A percentile compares a stretch with the other conserved stretches of the same genome.
Evolutionary conservation across 2,797 vertebrate species (phyloP).

Genomic region (Potorous gilbertii): DNA sequence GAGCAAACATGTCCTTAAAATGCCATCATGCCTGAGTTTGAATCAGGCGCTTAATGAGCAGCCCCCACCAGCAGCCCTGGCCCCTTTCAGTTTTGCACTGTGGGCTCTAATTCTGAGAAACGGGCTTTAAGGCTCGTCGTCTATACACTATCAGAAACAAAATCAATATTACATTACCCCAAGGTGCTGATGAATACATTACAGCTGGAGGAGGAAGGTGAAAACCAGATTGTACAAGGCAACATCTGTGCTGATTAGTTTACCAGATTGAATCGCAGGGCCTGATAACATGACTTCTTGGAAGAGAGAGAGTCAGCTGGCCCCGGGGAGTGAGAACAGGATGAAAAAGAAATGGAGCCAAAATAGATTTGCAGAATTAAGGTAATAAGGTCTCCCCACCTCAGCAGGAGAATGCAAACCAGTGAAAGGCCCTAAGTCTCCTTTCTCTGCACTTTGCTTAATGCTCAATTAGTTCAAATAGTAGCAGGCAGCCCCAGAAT

Average conservation of each 20-base stretch:
- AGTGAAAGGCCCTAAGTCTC: background rate
- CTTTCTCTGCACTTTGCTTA: background rate
- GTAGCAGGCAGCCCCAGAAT: background rate
- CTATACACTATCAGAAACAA: conserved; percentile 29
- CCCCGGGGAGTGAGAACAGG: background rate
- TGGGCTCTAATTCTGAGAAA: conserved; percentile 50
- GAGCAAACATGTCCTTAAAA: conserved; percentile 30
- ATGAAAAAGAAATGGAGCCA: conserved; percentile 20
- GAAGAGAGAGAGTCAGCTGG: conserved; percentile 33
- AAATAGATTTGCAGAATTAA: conserved; percentile 56
- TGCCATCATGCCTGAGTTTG: background rate
- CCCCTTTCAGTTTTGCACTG: too few relatives aligned
- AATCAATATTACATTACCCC: conserved; percentile 61
- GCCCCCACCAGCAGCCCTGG: background rate
- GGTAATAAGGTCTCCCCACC: conserved; percentile 28
- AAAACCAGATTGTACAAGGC: conserved; percentile 28
- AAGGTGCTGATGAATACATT: conserved; percentile 51
- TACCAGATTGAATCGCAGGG: conserved; percentile 46
- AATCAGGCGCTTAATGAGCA: background rate
- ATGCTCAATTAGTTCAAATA: conserved; percentile 10
- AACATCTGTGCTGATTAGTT: conserved; percentile 67
- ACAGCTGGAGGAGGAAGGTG: conserved; percentile 38
- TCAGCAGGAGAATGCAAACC: conserved; percentile 13
- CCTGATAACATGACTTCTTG: conserved; percentile 48
- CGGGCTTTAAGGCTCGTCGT: conserved; percentile 40